Percentiles rank a stretch among this genome's conserved stretches.
These are phyloP conservation scores for Saturnia japonica DNA, from an alignment of 2,888 invertebrate species.

Conservation along the genomic window DNA sequence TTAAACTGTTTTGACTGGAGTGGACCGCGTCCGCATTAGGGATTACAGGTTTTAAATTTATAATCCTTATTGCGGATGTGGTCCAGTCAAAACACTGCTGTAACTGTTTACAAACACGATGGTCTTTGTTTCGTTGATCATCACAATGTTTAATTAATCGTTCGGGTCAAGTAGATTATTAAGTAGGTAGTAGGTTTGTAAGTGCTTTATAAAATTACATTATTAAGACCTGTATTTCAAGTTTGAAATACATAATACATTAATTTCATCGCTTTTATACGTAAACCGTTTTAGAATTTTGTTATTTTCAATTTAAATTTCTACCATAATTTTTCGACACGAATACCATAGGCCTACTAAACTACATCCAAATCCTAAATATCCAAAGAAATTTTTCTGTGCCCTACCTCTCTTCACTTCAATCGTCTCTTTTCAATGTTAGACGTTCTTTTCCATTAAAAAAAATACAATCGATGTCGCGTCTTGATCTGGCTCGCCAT, in stretches of 20 bases:
- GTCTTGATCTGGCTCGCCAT: neutral
- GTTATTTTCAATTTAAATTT: too few relatives aligned
- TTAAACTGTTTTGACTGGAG: neutral
- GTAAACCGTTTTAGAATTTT: too few relatives aligned
- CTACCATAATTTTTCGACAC: too few relatives aligned
- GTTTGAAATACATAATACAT: too few relatives aligned
- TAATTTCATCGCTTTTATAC: too few relatives aligned
- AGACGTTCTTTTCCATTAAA: too few relatives aligned
- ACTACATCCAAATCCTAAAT: neutral
- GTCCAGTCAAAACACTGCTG: constrained; percentile 6
- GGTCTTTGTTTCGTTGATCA: neutral
- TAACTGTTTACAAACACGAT: neutral
- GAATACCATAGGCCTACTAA: neutral
- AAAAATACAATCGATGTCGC: neutral
- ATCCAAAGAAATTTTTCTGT: too few relatives aligned
- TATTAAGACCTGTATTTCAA: neutral
- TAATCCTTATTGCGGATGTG: constrained; percentile 1
- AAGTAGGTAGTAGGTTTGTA: too few relatives aligned
- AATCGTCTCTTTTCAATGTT: too few relatives aligned
- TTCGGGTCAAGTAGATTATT: neutral
- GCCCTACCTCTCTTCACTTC: too few relatives aligned
- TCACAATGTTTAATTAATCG: neutral
- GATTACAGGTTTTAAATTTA: neutral
- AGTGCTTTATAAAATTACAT: neutral
- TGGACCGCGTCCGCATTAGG: neutral